Base-by-base conservation (phyloP, 2,113 vertebrate genomes). In the Corythaixoides concolor region DNA sequence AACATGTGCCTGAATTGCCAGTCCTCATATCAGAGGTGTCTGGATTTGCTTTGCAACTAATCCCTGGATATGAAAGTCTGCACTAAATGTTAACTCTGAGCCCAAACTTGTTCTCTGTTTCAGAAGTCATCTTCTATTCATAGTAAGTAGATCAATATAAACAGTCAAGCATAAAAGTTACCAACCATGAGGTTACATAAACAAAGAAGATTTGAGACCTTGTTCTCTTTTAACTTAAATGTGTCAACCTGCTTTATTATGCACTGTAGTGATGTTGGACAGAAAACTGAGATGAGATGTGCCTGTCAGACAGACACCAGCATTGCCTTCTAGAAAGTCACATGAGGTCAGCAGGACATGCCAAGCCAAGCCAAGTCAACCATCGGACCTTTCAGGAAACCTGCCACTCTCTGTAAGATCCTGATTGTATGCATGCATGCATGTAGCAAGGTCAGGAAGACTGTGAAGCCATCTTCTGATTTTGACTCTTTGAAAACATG, bases 1-100 rank as follows among this genome's bases (percentile, higher is more conserved):
- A n/a, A n/a, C 1, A 3, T 27, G 1, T 77, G 4, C 12, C n/a
- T 17, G 0, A 12, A 64, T 72, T 7, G 2, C 27, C 8, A 69
- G 21, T 56, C 30, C 43, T 74, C 26, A 30, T 8, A 32, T 20
- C 19, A 67, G 4, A 15, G 4, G 1, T 30, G 4, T 21, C 66
- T 45, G 35, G 14, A 18, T 63, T 64, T 69, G 12, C 18, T 67
- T 50, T 81, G 9, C 22, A 72, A 35, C 33, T 45, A 35, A 50
- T 18, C 16, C 15, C 15, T 75, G 47, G 7, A 68, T n/a, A 17
- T 9, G 3, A 47, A 5, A 1, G 3, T 52, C 33, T 82, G 11
- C 5, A 45, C 8, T 32, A 5, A 27, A 12, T n/a, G 2, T 53
- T 63, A 72, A 8, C 8, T 24, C 26, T 59, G 47, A 89, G 23